Conservation (phyloP, 2,113 vertebrate genomes). For the Prunella fulvescens region DNA sequence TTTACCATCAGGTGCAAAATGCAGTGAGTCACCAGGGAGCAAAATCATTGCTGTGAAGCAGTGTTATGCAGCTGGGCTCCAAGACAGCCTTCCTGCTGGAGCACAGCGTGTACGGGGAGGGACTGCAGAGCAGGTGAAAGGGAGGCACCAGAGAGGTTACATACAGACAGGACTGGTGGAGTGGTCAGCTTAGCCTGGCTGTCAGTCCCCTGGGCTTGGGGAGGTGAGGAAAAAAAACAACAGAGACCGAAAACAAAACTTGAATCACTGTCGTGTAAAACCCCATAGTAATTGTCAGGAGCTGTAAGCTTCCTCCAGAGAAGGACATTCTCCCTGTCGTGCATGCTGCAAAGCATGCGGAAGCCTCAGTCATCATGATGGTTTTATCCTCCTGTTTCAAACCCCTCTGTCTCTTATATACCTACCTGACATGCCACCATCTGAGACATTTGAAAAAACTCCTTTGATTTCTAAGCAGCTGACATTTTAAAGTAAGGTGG, state of each 20-base stretch:
- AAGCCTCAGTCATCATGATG: neutral
- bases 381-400: neutral
- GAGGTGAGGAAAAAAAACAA: neutral
- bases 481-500: neutral
- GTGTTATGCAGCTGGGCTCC: neutral
- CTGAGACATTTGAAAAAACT: neutral
- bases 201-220: neutral
- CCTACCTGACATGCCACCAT: neutral
- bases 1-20: constrained; percentile 17
- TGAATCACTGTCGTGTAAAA: neutral
- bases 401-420: neutral
- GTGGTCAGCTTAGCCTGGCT: neutral
- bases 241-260: neutral
- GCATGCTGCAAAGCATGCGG: rapidly evolving
- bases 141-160: neutral
- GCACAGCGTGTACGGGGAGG: rapidly evolving
- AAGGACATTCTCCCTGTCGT: neutral
- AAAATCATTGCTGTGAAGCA: neutral
- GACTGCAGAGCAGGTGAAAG: neutral
- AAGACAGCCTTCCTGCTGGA: neutral
- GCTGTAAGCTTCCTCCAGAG: neutral
- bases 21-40: constrained; percentile 1
- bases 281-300: neutral
- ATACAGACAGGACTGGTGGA: rapidly evolving
- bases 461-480: constrained; percentile 11